Conservation (phyloP, 2,797 vertebrate species). For the Fratercula arctica region DNA sequence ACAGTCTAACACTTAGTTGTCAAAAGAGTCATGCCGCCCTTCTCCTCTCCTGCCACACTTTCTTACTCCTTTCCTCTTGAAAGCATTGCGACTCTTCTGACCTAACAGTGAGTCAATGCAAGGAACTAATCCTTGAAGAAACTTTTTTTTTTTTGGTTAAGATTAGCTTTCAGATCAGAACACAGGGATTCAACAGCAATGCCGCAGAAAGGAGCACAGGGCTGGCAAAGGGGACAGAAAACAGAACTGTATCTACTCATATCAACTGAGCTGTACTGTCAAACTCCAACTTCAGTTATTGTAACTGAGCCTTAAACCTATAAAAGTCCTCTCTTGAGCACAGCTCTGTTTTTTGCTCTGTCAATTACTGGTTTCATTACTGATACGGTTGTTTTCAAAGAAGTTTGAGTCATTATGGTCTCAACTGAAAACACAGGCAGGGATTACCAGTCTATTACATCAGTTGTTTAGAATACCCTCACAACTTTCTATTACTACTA, state of each 20-base stretch:
- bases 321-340: not conserved
- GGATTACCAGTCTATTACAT: not conserved
- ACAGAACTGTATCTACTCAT: not conserved
- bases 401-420: not conserved
- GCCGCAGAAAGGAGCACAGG: accelerated
- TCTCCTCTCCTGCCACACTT: not conserved
- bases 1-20: not conserved
- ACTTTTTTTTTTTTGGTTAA: not conserved
- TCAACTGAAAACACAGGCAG: not conserved
- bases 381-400: not conserved
- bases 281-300: not conserved
- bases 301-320: not conserved
- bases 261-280: not conserved
- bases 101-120: not conserved
- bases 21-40: not conserved
- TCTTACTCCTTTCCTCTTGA: not conserved
- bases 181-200: not conserved
- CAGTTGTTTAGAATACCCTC: not conserved
- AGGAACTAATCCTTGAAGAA: not conserved
- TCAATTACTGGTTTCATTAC: not conserved
- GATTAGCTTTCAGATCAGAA: not conserved
- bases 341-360: not conserved
- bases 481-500: not conserved
- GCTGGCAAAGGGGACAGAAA: not conserved
- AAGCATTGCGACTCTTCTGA: not conserved